Percentiles rank a stretch among this genome's conserved stretches.
These are phyloP conservation scores for Metallyticus violacea DNA, from an alignment of 2,888 invertebrate genomes.

Conservation along the genomic window DNA sequence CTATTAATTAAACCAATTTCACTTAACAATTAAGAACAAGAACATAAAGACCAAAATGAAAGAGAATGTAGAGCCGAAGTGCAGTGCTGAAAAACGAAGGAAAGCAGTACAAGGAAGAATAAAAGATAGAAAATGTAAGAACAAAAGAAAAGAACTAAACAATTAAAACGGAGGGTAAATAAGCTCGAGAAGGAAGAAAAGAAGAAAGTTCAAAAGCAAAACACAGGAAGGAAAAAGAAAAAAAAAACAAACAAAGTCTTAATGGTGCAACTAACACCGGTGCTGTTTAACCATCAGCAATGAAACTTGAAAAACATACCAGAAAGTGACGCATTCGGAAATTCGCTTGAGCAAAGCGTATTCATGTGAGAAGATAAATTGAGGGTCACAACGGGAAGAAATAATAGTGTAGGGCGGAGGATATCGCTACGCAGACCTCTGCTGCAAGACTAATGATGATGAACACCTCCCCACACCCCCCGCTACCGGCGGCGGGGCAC, in stretches of 20 bases:
- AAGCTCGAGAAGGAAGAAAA: background rate
- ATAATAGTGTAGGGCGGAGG: background rate
- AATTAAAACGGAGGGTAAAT: too few species aligned
- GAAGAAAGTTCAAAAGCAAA: background rate
- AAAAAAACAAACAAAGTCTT: too few species aligned
- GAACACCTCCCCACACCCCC: background rate
- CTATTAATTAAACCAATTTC: too few species aligned
- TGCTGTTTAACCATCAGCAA: background rate
- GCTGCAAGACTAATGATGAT: background rate
- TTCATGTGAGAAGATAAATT: background rate
- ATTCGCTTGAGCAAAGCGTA: background rate
- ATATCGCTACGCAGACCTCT: background rate
- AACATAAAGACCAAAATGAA: background rate
- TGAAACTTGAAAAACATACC: background rate
- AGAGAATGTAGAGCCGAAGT: background rate
- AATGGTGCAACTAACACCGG: background rate
- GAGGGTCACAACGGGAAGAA: background rate
- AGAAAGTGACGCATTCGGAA: background rate
- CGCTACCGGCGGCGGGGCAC: background rate
- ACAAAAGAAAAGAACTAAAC: background rate
- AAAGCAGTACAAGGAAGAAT: background rate
- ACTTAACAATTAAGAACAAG: too few species aligned
- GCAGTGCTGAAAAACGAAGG: background rate
- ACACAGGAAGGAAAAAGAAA: background rate
- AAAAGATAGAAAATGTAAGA: background rate